Conservation (phyloP, 2,888 invertebrate genomes). For the Zygaena filipendulae region DNA sequence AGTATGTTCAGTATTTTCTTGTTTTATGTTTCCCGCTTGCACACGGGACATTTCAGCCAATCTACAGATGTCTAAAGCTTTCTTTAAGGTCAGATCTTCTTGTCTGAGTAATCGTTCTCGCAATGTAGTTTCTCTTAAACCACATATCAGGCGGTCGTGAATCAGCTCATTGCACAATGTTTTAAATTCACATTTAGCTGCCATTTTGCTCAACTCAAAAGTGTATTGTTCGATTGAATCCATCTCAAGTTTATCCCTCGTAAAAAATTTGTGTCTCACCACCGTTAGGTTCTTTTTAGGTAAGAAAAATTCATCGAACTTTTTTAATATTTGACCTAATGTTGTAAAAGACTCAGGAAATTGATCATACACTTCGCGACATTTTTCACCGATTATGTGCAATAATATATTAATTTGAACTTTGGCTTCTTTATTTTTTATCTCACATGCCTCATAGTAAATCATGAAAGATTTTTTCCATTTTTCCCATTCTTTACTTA, state of each 20-base stretch:
- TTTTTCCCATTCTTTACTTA: slow-evolving; percentile 10
- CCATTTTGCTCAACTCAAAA: neutral
- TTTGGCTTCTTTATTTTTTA: slow-evolving; percentile 7
- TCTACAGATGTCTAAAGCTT: neutral
- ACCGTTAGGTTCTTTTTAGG: slow-evolving; percentile 4
- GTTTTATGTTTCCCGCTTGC: slow-evolving; percentile 12
- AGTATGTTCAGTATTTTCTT: too few species aligned
- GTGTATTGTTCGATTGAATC: slow-evolving; percentile 1
- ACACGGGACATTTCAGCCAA: slow-evolving; percentile 12
- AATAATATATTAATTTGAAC: slow-evolving; percentile 15
- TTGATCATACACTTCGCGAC: slow-evolving; percentile 14
- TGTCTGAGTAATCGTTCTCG: neutral
- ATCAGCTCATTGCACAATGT: neutral
- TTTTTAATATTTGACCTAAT: slow-evolving; percentile 8
- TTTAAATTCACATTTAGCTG: neutral
- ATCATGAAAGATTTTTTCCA: slow-evolving; percentile 11
- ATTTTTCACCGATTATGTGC: slow-evolving; percentile 15
- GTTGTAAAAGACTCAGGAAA: slow-evolving; percentile 6
- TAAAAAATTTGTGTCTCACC: slow-evolving; percentile 2
- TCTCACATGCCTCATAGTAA: slow-evolving; percentile 14
- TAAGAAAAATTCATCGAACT: slow-evolving; percentile 14
- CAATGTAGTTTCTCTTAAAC: neutral
- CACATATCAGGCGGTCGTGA: slow-evolving; percentile 1
- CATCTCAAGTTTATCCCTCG: neutral
- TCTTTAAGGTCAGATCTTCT: slow-evolving; percentile 3